Conservation (phyloP, 1,140 invertebrate genomes). For the Monomorium pharaonis region DNA sequence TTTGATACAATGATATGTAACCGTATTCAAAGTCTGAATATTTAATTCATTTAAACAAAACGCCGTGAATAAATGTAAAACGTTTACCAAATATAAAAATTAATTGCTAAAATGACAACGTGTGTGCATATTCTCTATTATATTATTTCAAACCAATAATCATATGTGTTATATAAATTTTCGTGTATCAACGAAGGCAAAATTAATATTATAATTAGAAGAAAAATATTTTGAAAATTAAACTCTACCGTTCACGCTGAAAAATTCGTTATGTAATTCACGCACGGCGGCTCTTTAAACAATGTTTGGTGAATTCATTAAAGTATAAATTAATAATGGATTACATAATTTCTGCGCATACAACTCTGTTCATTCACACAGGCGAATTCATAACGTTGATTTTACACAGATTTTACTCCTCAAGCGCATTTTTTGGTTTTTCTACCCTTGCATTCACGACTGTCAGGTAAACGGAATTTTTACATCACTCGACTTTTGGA, state of each 20-base stretch:
- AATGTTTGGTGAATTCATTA: slow-evolving; percentile 25
- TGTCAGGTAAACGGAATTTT: slow-evolving; percentile 39
- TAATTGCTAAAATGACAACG: neutral
- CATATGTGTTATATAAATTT: neutral
- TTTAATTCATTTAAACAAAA: neutral
- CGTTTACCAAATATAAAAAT: neutral
- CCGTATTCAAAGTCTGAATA: neutral
- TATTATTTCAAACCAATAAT: neutral
- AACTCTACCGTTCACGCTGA: neutral
- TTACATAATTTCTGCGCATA: neutral
- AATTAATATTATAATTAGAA: slow-evolving; percentile 13
- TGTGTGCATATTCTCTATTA: neutral
- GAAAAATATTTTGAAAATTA: neutral
- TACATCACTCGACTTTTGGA: slow-evolving; percentile 6
- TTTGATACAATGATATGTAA: neutral
- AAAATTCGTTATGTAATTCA: neutral
- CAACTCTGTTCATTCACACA: neutral
- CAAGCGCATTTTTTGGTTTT: neutral
- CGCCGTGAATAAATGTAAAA: neutral
- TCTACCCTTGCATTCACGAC: neutral
- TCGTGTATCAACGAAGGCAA: neutral
- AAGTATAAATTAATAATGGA: neutral
- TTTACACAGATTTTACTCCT: neutral
- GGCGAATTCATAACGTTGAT: neutral
- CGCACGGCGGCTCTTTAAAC: neutral